Evolutionary conservation across 2,113 vertebrate genomes (phyloP).

Genomic region (Alectura lathami): DNA sequence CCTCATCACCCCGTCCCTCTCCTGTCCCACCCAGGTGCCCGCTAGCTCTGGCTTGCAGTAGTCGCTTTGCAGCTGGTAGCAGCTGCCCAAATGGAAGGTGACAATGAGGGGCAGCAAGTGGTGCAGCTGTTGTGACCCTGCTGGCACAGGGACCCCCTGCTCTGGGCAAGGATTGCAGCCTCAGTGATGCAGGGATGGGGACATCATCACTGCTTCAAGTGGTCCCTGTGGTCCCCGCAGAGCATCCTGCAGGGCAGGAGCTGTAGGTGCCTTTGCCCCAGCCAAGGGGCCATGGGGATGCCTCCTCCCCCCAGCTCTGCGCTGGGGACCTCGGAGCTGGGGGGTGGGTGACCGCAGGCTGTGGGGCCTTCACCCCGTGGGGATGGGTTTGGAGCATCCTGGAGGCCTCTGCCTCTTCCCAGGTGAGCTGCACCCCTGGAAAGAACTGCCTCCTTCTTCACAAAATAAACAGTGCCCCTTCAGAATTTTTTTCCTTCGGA

Average conservation of each 20-base stretch:
- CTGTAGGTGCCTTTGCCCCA: not conserved
- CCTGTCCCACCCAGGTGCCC: not conserved
- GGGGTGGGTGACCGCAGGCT: not conserved
- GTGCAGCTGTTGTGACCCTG: fast-evolving
- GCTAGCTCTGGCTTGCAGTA: not conserved
- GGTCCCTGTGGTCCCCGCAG: not conserved
- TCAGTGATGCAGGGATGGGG: fast-evolving
- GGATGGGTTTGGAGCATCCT: not conserved
- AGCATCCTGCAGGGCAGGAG: not conserved
- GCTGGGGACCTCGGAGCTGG: not conserved
- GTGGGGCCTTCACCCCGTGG: not conserved
- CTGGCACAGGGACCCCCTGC: too few species aligned
- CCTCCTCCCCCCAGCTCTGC: not conserved
- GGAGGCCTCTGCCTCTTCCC: not conserved
- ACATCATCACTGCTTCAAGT: fast-evolving
- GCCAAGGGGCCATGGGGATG: too few species aligned
- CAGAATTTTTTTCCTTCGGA: constrained; percentile 28
- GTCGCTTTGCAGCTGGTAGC: not conserved
- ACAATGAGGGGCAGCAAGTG: not conserved
- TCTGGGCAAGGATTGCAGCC: not conserved
- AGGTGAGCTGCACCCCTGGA: not conserved
- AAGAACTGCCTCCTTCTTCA: not conserved
- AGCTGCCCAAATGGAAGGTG: not conserved
- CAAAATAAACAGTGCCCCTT: constrained; percentile 35
- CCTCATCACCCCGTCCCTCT: not conserved